A percentile compares a stretch with the other conserved stretches of the same genome.
Evolutionary conservation across 2,113 vertebrate species (phyloP).

Genomic region (Orycteropus afer): DNA sequence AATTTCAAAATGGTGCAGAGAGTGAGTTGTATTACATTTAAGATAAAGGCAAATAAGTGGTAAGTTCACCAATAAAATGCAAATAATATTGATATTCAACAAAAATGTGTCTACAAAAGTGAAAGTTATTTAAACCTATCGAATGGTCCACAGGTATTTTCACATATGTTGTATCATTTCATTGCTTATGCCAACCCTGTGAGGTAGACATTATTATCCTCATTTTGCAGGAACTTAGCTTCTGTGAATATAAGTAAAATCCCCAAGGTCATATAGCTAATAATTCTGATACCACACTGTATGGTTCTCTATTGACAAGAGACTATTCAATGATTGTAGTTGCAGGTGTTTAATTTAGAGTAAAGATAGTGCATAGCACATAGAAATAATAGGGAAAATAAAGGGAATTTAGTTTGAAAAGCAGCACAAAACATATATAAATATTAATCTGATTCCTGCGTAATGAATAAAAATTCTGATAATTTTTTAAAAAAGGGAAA

Average conservation of each 20-base stretch:
- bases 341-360: background rate
- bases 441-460: background rate
- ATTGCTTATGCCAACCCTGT: background rate
- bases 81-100: background rate
- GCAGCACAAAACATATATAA: background rate
- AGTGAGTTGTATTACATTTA: background rate
- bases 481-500: background rate
- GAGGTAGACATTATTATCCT: background rate
- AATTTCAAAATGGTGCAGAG: background rate
- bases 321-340: background rate
- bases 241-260: background rate
- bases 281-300: background rate
- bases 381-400: background rate
- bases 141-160: background rate
- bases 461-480: background rate
- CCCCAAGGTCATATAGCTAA: background rate
- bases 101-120: background rate
- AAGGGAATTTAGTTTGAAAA: background rate
- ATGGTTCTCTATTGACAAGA: background rate
- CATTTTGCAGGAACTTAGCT: constrained; percentile 11
- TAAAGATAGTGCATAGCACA: background rate
- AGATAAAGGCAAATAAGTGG: background rate
- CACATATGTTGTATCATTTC: background rate
- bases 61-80: background rate
- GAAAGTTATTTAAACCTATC: background rate